Base-by-base conservation (phyloP, 2,113 vertebrate species). In the Paratilapia polleni region DNA sequence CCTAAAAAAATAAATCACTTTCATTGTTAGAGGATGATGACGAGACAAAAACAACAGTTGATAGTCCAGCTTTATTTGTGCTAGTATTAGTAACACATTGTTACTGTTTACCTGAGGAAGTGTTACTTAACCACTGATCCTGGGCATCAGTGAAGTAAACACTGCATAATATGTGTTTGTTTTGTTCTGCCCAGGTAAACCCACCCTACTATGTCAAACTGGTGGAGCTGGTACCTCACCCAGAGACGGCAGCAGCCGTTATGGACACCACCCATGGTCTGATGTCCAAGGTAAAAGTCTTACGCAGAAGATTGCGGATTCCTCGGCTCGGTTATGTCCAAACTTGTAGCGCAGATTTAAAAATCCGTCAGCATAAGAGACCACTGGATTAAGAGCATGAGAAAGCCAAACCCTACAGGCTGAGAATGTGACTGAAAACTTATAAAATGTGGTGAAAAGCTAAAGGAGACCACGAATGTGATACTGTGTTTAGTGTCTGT, bases 181-280 rank as follows among this genome's bases (percentile, higher is more conserved):
- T n/a, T 58, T 79, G 17, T 56, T 43, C 5, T 77, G 13, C 66
- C 47, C 80, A 99, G 98, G 98, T 99, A 63, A 99, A 99, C 87
- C 98, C 98, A 1, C 97, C 98, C 1, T 99, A 99, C 86, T 96
- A 96, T 19, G 96, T 99, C 15, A 97, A 97, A 0, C 92, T 99
- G 95, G 98, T 99, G 86, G 98, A 99, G 96, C 95, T 99, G 93
- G 97, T 99, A 59, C 98, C 98, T 81, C 98, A 99, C 94, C 97
- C 97, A 2, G 96, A 98, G 90, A 99, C 97, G 0, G 89, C 94
- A 47, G 74, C 94, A 0, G 79, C 80, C 3, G 96, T 97, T 0
- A 89, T 97, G 95, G 97, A 98, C 77, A 91, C 82, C 86, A 96
- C 97, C 7, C 93, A 97, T 0, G 73, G 93, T 36, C 87, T 99